Conservation (phyloP, 2,797 vertebrate genomes). For the Periophthalmus magnuspinnatus region DNA sequence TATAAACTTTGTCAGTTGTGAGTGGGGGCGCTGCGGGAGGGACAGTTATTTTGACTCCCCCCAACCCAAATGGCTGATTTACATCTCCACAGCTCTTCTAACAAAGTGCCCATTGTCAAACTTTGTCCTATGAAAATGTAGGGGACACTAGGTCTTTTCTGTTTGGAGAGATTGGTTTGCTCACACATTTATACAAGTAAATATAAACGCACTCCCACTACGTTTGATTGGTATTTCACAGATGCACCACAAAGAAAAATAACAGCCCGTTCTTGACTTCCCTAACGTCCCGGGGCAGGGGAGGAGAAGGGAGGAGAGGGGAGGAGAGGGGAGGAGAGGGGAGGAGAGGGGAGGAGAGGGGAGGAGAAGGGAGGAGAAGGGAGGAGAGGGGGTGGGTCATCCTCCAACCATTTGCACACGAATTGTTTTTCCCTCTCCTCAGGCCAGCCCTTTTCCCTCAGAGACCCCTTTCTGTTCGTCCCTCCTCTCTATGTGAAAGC, state of each 20-base stretch:
- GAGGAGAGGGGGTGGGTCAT: slow-evolving; percentile 52
- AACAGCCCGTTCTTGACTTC: slow-evolving; percentile 25
- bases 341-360: slow-evolving; percentile 41
- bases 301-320: slow-evolving; percentile 26
- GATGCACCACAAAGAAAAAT: slow-evolving; percentile 28
- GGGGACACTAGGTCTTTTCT: slow-evolving; percentile 74
- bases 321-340: slow-evolving; percentile 46
- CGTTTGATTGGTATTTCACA: slow-evolving; percentile 55
- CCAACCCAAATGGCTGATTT: slow-evolving; percentile 79
- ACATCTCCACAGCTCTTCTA: slow-evolving; percentile 81
- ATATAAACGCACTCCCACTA: slow-evolving; percentile 50
- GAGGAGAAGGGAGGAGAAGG: slow-evolving; percentile 40
- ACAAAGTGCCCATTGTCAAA: slow-evolving; percentile 83
- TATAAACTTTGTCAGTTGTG: slow-evolving; percentile 53
- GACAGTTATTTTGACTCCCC: slow-evolving; percentile 77
- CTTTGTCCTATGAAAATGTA: slow-evolving; percentile 80
- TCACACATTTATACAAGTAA: slow-evolving; percentile 36
- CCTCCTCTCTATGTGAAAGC: slow-evolving; percentile 73
- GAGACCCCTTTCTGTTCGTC: slow-evolving; percentile 52
- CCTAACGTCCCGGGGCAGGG: slow-evolving; percentile 43
- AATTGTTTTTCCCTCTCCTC: slow-evolving; percentile 79
- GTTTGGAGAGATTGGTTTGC: slow-evolving; percentile 60
- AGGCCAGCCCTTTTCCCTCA: slow-evolving; percentile 72
- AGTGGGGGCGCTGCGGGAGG: slow-evolving; percentile 66
- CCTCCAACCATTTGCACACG: slow-evolving; percentile 79